Evolutionary conservation across 2,797 vertebrate species (phyloP).

Genomic region (Lerista edwardsae): DNA sequence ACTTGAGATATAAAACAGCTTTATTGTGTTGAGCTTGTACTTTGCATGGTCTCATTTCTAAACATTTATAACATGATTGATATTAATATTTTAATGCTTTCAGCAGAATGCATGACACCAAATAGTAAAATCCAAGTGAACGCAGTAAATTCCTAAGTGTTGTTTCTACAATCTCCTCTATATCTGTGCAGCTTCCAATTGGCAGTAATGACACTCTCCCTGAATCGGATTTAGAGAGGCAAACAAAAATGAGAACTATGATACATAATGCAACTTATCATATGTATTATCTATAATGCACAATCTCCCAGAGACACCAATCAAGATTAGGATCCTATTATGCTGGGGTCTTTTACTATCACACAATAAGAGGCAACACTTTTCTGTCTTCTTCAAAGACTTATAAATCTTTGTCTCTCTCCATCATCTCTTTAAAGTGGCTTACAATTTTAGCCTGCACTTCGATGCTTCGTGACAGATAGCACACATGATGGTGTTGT

Average conservation of each 20-base stretch:
- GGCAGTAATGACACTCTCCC: neutral
- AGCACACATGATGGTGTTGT: neutral
- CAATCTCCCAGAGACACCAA: conserved; percentile 45
- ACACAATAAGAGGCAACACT: conserved; percentile 50
- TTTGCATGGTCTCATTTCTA: neutral
- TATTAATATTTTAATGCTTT: conserved; percentile 20
- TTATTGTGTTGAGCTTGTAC: neutral
- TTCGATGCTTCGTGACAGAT: conserved; percentile 59
- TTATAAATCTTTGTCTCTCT: conserved; percentile 60
- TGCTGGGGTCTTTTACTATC: conserved; percentile 33
- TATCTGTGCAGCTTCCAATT: neutral
- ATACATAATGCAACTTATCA: conserved; percentile 7
- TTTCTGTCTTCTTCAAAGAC: conserved; percentile 32
- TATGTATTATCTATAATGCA: conserved; percentile 29
- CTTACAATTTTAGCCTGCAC: conserved; percentile 55
- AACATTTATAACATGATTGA: neutral
- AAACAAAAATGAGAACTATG: neutral
- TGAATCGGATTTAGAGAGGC: conserved; percentile 15
- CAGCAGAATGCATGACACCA: neutral
- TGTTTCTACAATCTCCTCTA: neutral
- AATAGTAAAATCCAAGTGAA: conserved; percentile 15
- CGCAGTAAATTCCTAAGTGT: neutral
- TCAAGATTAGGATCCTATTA: conserved; percentile 43
- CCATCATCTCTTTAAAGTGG: conserved; percentile 29
- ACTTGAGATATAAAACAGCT: neutral